Base-by-base conservation (phyloP, 92 coral and sea anemone species). In the Porites rus region DNA sequence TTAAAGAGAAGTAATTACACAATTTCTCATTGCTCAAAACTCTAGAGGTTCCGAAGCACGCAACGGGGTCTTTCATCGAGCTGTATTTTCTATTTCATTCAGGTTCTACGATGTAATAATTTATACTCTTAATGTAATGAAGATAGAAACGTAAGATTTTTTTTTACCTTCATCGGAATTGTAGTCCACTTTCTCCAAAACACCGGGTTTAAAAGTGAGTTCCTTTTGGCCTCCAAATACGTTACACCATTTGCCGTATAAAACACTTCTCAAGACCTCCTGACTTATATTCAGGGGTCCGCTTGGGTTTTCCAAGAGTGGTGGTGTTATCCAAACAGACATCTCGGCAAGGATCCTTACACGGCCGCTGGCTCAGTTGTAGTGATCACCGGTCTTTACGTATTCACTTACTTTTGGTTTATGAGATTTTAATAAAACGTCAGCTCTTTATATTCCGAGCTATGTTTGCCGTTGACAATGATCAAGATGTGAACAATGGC, bases 171-270 rank as follows among this genome's bases (percentile, higher is more conserved):
- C 98, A 68, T 97, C 99, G 12, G 98, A 93, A 63, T 95, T 87
- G 91, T 97, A 97, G 79, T 95, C 94, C 65, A 94, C 93, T 92
- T 95, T 95, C 72, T 94, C 97, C 65, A 94, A 89, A 69, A 93
- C 91, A 78, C 94, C 94, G 18, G 98, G 81, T 86, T 97, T 97
- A 88, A 93, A 97, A 51, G 99, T 95, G 31, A 97, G 92, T 73
- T 97, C 99, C 64, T 96, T 96, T 61, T 97, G 98, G 31, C 95
- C 98, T 46, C 99, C 99, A 82, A 97, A 93, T 51, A 93, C 99
- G 84, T 94, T 97, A 85, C 99, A 97, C 99, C 99, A 97, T 88
- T 97, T 97, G 12, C 99, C 99, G 71, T 97, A 97, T 52, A 97
- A 90, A 28, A 97, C 99, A 75, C 99, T 97, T 25, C 99, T 87